These are phyloP conservation scores for Nomada lathburiana DNA, from an alignment of 2,888 invertebrate species.

Conservation along the genomic window DNA sequence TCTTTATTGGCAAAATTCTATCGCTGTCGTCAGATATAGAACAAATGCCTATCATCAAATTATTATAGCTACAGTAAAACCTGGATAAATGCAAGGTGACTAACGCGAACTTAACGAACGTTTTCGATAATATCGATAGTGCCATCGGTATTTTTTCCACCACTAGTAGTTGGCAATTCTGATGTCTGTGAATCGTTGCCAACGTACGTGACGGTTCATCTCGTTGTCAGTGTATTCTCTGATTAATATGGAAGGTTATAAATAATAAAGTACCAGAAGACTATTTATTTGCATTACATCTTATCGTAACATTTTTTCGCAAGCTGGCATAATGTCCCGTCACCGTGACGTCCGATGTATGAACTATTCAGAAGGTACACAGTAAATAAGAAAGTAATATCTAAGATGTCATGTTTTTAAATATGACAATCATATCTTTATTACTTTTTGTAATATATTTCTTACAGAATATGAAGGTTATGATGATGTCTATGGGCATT, in stretches of 20 bases:
- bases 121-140: no score
- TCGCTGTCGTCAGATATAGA: no score
- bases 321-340: slow-evolving; percentile 89
- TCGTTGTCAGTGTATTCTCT: neutral
- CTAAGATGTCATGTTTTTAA: neutral
- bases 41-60: no score
- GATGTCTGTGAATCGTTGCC: slow-evolving; percentile 1
- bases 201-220: slow-evolving; percentile 3
- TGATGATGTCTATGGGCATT: slow-evolving; percentile 96
- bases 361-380: slow-evolving; percentile 92
- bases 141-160: no score
- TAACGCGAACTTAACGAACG: no score
- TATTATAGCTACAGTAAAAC: no score
- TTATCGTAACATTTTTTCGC: slow-evolving; percentile 5
- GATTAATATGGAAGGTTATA: slow-evolving; percentile 36
- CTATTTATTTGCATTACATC: neutral
- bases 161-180: neutral
- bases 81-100: no score
- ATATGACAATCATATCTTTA: slow-evolving; percentile 5
- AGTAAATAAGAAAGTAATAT: neutral
- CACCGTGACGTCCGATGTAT: slow-evolving; percentile 94
- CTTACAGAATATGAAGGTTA: slow-evolving; percentile 92
- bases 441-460: slow-evolving; percentile 30
- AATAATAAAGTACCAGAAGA: slow-evolving; percentile 27
- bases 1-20: no score